Conservation (phyloP, 2,113 vertebrate genomes). For the Sitta europaea region DNA sequence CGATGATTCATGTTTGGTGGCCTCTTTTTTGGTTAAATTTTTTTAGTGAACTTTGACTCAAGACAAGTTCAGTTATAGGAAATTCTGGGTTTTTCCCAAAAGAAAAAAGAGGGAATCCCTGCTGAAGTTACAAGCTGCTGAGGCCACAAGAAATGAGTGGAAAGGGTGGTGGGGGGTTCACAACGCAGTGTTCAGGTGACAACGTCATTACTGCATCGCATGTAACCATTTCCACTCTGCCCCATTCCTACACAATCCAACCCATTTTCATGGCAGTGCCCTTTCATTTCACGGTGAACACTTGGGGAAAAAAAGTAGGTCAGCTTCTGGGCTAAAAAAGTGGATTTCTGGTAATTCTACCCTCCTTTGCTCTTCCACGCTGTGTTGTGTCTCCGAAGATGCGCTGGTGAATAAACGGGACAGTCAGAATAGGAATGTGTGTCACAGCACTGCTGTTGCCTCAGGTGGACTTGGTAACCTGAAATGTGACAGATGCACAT, state of each 20-base stretch:
- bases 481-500: not conserved
- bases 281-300: accelerated
- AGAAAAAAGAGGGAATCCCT: not conserved
- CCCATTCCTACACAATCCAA: not conserved
- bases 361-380: not conserved
- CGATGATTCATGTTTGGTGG: not conserved
- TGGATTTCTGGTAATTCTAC: not conserved
- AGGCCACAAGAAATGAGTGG: not conserved
- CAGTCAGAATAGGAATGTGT: not conserved
- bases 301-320: not conserved
- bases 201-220: not conserved
- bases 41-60: not conserved
- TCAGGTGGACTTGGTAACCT: not conserved
- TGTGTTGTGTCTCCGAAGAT: accelerated
- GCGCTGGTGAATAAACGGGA: accelerated
- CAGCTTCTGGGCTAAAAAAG: not conserved
- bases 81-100: not conserved
- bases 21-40: not conserved
- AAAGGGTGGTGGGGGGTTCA: not conserved
- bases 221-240: not conserved
- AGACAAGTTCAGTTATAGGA: not conserved
- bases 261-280: not conserved
- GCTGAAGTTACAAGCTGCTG: not conserved
- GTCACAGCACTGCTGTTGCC: not conserved
- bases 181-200: accelerated